Evolutionary conservation across 2,113 vertebrate genomes (phyloP), one percentile per base, ranked within the genome.

Genomic region (Alces alces): DNA sequence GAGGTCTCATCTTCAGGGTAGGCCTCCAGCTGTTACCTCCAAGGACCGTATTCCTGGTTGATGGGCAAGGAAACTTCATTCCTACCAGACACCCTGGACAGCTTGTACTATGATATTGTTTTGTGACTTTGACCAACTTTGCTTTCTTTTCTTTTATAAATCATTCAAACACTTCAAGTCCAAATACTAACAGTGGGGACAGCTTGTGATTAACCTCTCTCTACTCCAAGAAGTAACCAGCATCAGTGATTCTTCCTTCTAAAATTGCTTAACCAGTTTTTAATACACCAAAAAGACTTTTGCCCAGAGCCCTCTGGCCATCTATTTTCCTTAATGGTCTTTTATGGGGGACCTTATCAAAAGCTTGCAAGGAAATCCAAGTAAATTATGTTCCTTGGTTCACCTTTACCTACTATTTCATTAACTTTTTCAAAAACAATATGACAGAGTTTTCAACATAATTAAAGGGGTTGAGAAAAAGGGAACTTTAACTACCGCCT

Each of bases 341-440:
- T 98, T 98, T 98, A 96, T 98, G 96, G 97, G 43, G 76, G 70
- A 98, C 89, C 50, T 98, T 98, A 98, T 96, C 33, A 98, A 97
- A 98, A 97, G 33, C 33, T 94, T 98, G 97, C 98, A 96, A 98
- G n/a, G 92, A 98, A 98, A 98, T 92, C 85, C 86, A 96, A 97
- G 85, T 97, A 98, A 98, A 98, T 98, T 47, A 91, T 98, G 92
- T 96, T 91, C 96, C 93, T 83, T 61, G 64, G 79, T 97, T 98
- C 83, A 97, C 86, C 87, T 98, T 98, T 98, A 97, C 97, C 93
- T 98, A 96, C 86, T 91, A 91, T 66, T 98, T 97, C 96, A 96
- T 97, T 98, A 98, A 95, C 55, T 98, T 98, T 94, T 98, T 86
- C 93, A 97, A 98, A 98, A 98, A 7, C 82, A 98, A 98, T 98